Conservation (phyloP, 2,113 vertebrate genomes). For the Gallinago undulata region DNA sequence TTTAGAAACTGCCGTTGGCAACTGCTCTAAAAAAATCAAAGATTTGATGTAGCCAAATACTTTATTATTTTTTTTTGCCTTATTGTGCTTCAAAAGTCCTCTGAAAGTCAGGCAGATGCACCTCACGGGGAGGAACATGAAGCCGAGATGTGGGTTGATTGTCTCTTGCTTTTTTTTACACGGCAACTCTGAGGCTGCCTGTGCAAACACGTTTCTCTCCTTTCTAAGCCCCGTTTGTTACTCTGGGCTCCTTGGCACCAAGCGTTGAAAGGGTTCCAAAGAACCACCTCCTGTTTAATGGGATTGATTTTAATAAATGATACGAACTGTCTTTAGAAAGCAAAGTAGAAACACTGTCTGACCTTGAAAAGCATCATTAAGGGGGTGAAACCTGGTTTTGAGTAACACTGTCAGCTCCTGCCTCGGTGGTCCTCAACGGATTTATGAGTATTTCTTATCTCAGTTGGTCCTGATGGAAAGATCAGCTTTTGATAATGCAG, state of each 20-base stretch:
- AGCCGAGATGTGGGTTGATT: not conserved
- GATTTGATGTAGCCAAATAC: not conserved
- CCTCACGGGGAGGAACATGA: not conserved
- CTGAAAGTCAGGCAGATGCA: not conserved
- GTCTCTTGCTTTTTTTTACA: not conserved
- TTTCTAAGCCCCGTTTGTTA: not conserved
- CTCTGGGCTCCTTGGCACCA: not conserved
- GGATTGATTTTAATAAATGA: not conserved
- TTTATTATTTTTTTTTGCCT: not conserved
- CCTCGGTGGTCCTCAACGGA: not conserved
- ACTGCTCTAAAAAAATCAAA: not conserved
- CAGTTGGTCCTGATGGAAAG: not conserved
- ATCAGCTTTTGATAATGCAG: constrained; percentile 30
- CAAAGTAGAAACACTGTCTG: not conserved
- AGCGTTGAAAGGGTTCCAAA: not conserved
- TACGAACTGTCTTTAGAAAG: not conserved
- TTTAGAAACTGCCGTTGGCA: not conserved
- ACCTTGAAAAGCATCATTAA: not conserved
- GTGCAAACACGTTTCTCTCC: not conserved
- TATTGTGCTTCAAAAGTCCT: not conserved
- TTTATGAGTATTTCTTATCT: not conserved
- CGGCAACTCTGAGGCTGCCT: not conserved
- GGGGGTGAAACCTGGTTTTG: not conserved
- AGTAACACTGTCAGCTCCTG: not conserved
- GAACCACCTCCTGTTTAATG: not conserved